Evolutionary conservation across 53 echinoderm and acorn worm genomes (phyloP).

Genomic region (Apostichopus leukothele): DNA sequence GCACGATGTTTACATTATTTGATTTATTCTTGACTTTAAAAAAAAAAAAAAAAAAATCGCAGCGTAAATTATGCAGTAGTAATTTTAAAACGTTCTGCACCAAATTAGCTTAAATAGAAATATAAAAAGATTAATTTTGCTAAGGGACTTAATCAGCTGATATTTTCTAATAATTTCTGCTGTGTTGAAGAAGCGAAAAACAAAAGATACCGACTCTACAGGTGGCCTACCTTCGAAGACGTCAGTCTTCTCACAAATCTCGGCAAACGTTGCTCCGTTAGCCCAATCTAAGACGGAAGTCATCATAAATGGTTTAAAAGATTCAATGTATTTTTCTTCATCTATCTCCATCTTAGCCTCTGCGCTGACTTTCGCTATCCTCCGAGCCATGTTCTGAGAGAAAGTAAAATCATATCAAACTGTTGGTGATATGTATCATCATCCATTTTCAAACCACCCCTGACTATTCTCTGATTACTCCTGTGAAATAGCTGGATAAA

Average conservation of each 20-base stretch:
- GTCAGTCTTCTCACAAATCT: slow-evolving; percentile 94
- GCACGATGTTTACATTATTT: no score
- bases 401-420: neutral
- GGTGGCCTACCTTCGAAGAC: slow-evolving; percentile 79
- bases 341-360: slow-evolving; percentile 87
- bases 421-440: no score
- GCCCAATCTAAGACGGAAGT: slow-evolving; percentile 91
- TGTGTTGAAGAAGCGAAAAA: no score
- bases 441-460: no score
- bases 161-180: no score
- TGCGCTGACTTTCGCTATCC: slow-evolving; percentile 88
- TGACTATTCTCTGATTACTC: no score
- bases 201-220: neutral
- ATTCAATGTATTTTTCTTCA: slow-evolving; percentile 85
- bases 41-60: neutral
- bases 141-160: no score
- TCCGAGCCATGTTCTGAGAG: slow-evolving; percentile 77
- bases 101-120: no score
- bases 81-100: no score
- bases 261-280: slow-evolving; percentile 73
- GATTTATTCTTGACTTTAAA: no score
- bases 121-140: no score
- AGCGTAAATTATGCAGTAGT: neutral
- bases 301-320: slow-evolving; percentile 87
- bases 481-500: no score